Evolutionary conservation across 2,113 vertebrate genomes (phyloP), one percentile per base, ranked within the genome.

Genomic region (Meleagris gallopavo): DNA sequence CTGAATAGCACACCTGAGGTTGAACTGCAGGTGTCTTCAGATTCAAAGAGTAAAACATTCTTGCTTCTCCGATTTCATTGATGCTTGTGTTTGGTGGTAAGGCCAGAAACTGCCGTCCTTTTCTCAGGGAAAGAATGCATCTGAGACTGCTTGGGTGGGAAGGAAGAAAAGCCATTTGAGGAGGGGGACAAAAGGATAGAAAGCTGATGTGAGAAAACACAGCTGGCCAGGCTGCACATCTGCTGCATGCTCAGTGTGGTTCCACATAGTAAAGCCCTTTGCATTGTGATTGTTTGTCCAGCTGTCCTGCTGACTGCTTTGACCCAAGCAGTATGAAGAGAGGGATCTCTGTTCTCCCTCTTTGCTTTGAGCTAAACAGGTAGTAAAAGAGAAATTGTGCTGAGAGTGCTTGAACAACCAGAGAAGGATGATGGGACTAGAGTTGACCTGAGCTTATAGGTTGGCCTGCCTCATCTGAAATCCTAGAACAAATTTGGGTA

Each of bases 11-110:
- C 69, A 75, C 88, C 80, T 96, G 88, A 78, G 46, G 20, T 24
- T 46, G 79, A 86, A 67, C 65, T 78, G 86, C 92, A 91, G 82
- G 69, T 88, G 83, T 86, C 69, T 90, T 83, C 60, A 67, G 38
- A 78, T 69, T 93, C 29, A 61, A 73, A 1, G 70, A 92, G 57
- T 24, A 55, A 61, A 89, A 80, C 38, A 80, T 81, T 76, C 43
- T 83, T 72, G 14, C 73, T 94, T 86, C 90, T 94, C 88, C 52
- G 38, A 88, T 92, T 96, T 93, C 94, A 94, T 0, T 80, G 19
- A 78, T 67, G 55, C 50, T 34, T 55, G 8, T 86, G 19, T 74
- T 83, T 29, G 50, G 36, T 50, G 34, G 20, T 50, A 61, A 69
- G 29, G 54, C 50, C 40, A 80, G 69, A 94, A 95, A 71, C 24